Conservation (phyloP, 2,888 invertebrate species). For the Epinotia demarniana region DNA sequence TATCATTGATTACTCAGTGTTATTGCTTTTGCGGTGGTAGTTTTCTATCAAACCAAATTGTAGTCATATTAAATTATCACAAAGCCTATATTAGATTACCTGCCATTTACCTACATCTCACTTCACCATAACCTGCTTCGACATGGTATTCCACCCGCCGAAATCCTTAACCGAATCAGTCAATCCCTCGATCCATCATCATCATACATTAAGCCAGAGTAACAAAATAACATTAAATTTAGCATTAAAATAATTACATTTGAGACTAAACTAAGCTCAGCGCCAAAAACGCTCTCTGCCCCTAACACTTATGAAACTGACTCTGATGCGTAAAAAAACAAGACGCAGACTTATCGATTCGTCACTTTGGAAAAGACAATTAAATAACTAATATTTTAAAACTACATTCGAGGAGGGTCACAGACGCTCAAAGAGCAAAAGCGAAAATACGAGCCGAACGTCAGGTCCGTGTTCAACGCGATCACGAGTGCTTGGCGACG, state of each 20-base stretch:
- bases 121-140: constrained; percentile 49
- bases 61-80: constrained; percentile 53
- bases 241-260: constrained; percentile 70
- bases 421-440: constrained; percentile 70
- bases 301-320: constrained; percentile 64
- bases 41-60: constrained; percentile 42
- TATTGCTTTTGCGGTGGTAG: constrained; percentile 64
- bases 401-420: constrained; percentile 82
- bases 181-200: constrained; percentile 68
- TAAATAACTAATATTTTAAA: constrained; percentile 78
- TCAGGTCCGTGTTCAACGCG: constrained; percentile 64
- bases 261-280: constrained; percentile 81
- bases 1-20: constrained; percentile 51
- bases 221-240: constrained; percentile 59
- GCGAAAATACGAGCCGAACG: constrained; percentile 63
- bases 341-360: constrained; percentile 82
- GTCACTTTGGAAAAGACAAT: constrained; percentile 82
- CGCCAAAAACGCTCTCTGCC: constrained; percentile 70
- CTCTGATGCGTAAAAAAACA: constrained; percentile 70
- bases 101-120: constrained; percentile 53
- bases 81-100: constrained; percentile 59
- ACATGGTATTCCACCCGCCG: constrained; percentile 59
- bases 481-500: constrained; percentile 94
- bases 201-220: constrained; percentile 61
- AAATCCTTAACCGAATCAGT: constrained; percentile 75